phyloP scores from a whole-genome alignment of 2,113 vertebrate species.

The Macheiramphus alcinus region DNA sequence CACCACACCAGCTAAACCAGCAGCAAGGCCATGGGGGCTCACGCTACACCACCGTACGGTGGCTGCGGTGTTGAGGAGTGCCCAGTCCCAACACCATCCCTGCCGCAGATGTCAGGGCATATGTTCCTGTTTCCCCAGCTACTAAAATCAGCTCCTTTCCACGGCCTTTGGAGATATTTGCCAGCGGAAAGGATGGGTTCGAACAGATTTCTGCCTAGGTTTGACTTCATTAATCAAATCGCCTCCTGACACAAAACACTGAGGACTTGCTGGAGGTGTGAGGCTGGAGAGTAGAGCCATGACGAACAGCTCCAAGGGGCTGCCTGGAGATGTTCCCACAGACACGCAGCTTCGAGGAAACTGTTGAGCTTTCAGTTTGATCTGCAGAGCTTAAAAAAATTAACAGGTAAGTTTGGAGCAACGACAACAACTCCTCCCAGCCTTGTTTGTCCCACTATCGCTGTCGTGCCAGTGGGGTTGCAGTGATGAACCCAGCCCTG shows the following conservation, averaged over 20 bases:
- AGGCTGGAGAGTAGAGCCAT: background rate
- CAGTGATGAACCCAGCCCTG: background rate
- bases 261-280: background rate
- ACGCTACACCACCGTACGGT: background rate
- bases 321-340: background rate
- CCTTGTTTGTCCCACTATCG: background rate
- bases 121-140: background rate
- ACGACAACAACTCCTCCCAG: background rate
- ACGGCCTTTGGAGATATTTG: background rate
- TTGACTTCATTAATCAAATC: slow-evolving; percentile 42
- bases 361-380: background rate
- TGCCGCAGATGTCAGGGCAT: background rate
- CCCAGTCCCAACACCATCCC: background rate
- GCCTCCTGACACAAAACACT: background rate
- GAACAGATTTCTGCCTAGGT: slow-evolving; percentile 7
- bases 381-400: background rate
- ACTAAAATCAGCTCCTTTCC: background rate
- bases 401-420: background rate
- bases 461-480: rapidly evolving
- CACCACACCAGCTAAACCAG: rapidly evolving
- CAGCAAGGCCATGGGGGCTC: background rate
- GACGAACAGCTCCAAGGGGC: rapidly evolving
- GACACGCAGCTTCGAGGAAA: background rate
- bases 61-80: background rate
- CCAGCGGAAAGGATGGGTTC: background rate